A percentile compares a stretch with the other conserved stretches of the same genome.
Conservation (phyloP, 1,140 invertebrate genomes). For the Aphelinus atriplicis region DNA sequence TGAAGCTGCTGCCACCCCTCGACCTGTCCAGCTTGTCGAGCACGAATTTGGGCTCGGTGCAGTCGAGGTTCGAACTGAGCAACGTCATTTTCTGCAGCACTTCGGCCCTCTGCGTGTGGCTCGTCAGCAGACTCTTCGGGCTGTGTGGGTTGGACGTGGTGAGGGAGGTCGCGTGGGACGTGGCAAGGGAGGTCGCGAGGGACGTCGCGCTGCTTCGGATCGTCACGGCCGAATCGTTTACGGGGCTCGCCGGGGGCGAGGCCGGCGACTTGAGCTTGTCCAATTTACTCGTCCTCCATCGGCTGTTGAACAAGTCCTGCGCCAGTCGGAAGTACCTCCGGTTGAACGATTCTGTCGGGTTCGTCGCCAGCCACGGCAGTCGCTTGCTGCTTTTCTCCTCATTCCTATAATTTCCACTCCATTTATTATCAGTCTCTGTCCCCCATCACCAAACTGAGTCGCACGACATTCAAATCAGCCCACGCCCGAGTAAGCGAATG, state of each 20-base stretch:
- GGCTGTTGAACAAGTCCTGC: too few species aligned
- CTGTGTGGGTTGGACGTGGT: too few species aligned
- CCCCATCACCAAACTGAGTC: too few species aligned
- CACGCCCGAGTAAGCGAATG: not conserved
- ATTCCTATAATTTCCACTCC: too few species aligned
- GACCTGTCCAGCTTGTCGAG: too few species aligned
- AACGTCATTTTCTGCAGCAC: conserved; percentile 17
- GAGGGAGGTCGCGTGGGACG: not conserved
- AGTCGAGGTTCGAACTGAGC: not conserved
- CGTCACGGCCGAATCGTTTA: not conserved
- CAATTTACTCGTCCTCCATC: too few species aligned
- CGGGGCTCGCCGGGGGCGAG: not conserved
- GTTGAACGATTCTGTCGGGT: not conserved
- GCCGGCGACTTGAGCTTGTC: not conserved
- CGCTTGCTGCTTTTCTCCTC: not conserved
- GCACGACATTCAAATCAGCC: not conserved
- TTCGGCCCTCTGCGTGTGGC: not conserved
- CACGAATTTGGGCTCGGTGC: too few species aligned
- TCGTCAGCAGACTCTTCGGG: not conserved
- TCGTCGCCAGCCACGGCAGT: not conserved
- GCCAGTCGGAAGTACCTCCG: not conserved
- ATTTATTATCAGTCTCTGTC: too few species aligned
- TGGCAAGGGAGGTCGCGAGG: not conserved
- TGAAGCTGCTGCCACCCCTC: too few species aligned
- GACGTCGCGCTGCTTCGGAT: not conserved